Evolutionary conservation across 2,888 invertebrate genomes (phyloP).

Genomic region (Teinopalpus imperialis): DNA sequence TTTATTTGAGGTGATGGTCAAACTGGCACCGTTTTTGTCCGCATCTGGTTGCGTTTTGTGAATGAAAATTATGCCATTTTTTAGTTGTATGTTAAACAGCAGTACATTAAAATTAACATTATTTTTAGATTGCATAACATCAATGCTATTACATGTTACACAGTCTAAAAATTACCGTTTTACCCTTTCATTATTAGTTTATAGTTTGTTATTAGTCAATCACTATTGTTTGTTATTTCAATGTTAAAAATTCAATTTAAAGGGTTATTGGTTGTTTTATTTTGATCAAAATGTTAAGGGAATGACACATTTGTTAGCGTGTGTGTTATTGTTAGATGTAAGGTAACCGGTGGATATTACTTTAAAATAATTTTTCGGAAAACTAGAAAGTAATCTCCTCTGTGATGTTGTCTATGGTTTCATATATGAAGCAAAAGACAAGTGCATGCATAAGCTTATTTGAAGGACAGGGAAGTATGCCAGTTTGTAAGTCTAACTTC

Average conservation of each 20-base stretch:
- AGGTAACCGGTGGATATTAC: constrained; percentile 43
- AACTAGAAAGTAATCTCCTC: constrained; percentile 39
- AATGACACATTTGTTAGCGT: constrained; percentile 68
- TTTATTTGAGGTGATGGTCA: constrained; percentile 62
- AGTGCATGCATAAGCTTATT: constrained; percentile 71
- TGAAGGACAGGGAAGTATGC: constrained; percentile 75
- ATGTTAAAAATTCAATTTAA: constrained; percentile 8
- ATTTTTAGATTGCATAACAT: constrained; percentile 45
- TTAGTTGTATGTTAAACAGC: constrained; percentile 57
- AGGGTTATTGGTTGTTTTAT: constrained; percentile 32
- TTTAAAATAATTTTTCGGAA: constrained; percentile 13
- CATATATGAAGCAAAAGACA: constrained; percentile 41
- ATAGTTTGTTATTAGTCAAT: constrained; percentile 3
- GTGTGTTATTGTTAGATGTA: constrained; percentile 64
- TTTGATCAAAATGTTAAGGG: constrained; percentile 46
- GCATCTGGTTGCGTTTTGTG: constrained; percentile 16
- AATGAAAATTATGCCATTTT: constrained; percentile 42
- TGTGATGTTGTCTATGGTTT: constrained; percentile 48
- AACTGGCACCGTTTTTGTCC: constrained; percentile 40
- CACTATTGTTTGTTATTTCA: constrained; percentile 22
- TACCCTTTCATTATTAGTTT: constrained; percentile 27
- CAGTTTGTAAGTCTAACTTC: constrained; percentile 48
- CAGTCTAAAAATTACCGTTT: constrained; percentile 30
- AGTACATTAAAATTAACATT: constrained; percentile 47
- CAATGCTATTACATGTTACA: constrained; percentile 31